Base-by-base conservation (phyloP, 2,888 invertebrate species). In the Ennomos erosarius region DNA sequence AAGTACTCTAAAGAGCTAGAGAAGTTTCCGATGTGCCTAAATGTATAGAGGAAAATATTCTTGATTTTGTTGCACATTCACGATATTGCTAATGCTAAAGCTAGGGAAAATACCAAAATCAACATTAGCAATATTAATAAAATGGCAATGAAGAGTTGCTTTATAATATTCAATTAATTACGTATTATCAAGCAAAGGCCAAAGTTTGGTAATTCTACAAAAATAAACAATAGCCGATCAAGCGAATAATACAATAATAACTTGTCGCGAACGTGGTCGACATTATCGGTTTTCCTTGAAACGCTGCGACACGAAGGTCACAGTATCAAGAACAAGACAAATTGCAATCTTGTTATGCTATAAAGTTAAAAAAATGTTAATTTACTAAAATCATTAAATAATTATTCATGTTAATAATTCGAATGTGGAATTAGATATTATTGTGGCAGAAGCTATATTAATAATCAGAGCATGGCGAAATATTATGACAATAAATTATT, bases 251-350 rank as follows among this genome's bases (percentile, higher is more conserved):
- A 36, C 37, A 48, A 59, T 55, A 50, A 55, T 50, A 59, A 55
- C 47, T 55, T 55, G 50, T 51, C 42, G 38, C 47, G 50, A 50
- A 55, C 59, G 50, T 49, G 37, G 49, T 59, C 54, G 55, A 55
- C 59, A 59, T 55, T 55, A 59, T 51, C 55, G 38, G 10, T 49
- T 59, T 54, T 59, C 67, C 63, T 68, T 68, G 64, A 61, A 59
- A 63, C 53, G 40, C 62, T 53, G 62, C 13, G 59, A 58, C 58
- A 62, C 52, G 52, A 64, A 67, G 69, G 69, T 64, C 57, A 37
- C 39, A 46, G 16, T 63, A 61, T 52, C 48, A 58, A 62, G 58
- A 58, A 57, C 60, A 62, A 63, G 61, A 62, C 55, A 63, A 68
- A 67, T 65, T 44, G 50, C 44, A 50, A 61, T 62, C 59, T 50